Conservation (phyloP, 2,888 invertebrate genomes). For the Andricus curvator region DNA sequence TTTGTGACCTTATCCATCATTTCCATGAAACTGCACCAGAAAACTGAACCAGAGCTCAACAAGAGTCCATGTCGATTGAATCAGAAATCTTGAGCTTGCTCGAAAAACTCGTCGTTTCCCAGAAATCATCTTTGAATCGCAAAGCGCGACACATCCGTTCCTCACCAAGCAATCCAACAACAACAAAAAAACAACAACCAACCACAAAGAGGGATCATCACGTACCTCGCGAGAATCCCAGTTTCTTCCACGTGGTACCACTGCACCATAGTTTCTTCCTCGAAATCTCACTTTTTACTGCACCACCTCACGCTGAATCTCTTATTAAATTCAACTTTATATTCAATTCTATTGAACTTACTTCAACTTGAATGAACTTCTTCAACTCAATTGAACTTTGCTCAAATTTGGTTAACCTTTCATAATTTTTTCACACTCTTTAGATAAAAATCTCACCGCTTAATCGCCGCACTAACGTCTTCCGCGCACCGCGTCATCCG, state of each 20-base stretch:
- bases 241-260: conserved; percentile 38
- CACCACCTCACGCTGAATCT: conserved; percentile 25
- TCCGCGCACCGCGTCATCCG: conserved; percentile 1
- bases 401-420: neutral
- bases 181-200: conserved; percentile 19
- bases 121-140: conserved; percentile 33
- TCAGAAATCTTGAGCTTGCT: conserved; percentile 1
- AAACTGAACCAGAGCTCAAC: neutral
- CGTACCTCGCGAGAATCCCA: conserved; percentile 37
- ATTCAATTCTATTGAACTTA: neutral
- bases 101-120: conserved; percentile 13
- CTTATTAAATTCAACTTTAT: conserved; percentile 4
- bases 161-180: neutral
- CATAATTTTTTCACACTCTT: conserved; percentile 10
- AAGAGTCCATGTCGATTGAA: neutral
- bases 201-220: conserved; percentile 20
- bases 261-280: conserved; percentile 37
- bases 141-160: conserved; percentile 26
- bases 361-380: neutral
- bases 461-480: conserved; percentile 27
- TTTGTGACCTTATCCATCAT: conserved; percentile 5
- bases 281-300: conserved; percentile 32
- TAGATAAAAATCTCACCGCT: neutral
- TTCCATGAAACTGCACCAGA: conserved; percentile 16
- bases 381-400: neutral